Evolutionary conservation across 2,113 vertebrate species (phyloP), one percentile per base, ranked within the genome.

Genomic region (Rhadina sibilatrix): DNA sequence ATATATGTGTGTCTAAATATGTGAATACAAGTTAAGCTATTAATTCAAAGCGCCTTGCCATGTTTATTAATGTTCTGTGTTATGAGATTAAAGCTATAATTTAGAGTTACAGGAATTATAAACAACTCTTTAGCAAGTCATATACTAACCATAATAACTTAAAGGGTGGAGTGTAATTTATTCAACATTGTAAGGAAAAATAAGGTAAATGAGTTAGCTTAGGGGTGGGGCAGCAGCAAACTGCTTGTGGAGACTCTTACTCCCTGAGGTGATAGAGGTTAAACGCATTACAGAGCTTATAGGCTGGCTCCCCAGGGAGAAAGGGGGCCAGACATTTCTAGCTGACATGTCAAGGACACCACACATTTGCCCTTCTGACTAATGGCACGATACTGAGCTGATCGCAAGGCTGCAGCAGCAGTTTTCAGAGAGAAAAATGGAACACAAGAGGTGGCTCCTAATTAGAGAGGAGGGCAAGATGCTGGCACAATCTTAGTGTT

Each of bases 101-200:
- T 94, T 92, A 80, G 94, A 96, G 96, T 97, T 98, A 97, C 16
- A 74, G 60, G 96, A 96, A 96, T 96, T 97, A 97, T 96, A 98
- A 97, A 96, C 97, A 97, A 96, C 97, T 92, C 88, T 96, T 90
- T 97, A 98, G 97, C 94, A 94, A 96, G 95, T 95, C 70, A 8
- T 54, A 89, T 97, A 97, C 97, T 98, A 97, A 94, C 97, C 89
- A 70, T 81, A 95, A 64, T 93, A 95, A 96, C 96, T 97, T 97
- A 92, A 93, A 97, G 90, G 94, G 93, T 95, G 97, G 94, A 95
- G 92, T 84, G 95, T 95, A 97, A 98, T 98, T 97, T 96, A 98
- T 98, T 97, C 97, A 95, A 86, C 83, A 87, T 89, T 92, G 91
- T 97, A 90, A 82, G 95, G 84, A 97, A 96, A 97, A 95, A 90